Conservation (phyloP, 1,140 invertebrate species). For the Ceratina calcarata region DNA sequence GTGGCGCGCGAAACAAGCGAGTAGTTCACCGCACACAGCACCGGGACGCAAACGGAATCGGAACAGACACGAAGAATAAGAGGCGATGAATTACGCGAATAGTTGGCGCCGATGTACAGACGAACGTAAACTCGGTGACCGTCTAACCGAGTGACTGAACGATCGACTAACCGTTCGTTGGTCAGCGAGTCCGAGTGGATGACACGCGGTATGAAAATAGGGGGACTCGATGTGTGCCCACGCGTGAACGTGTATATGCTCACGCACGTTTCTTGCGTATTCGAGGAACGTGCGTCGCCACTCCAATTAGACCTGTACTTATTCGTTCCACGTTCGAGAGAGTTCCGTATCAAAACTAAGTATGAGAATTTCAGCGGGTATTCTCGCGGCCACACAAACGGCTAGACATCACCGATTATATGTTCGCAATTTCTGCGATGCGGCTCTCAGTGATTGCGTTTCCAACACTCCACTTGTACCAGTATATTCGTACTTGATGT, state of each 20-base stretch:
- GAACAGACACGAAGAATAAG: background rate
- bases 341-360: background rate
- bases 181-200: slow-evolving; percentile 41
- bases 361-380: background rate
- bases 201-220: slow-evolving; percentile 55
- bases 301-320: slow-evolving; percentile 7
- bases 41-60: background rate
- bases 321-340: slow-evolving; percentile 19
- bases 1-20: background rate
- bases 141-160: slow-evolving; percentile 59
- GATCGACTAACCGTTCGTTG: slow-evolving; percentile 48
- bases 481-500: too few species aligned
- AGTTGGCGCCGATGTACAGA: slow-evolving; percentile 36
- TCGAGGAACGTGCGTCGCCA: slow-evolving; percentile 20
- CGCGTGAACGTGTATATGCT: slow-evolving; percentile 25
- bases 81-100: background rate
- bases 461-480: too few species aligned
- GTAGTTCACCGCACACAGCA: background rate
- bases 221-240: slow-evolving; percentile 50
- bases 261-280: slow-evolving; percentile 30
- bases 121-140: slow-evolving; percentile 62
- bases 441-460: too few species aligned
- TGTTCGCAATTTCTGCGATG: too few species aligned
- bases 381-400: background rate
- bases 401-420: background rate